Evolutionary conservation across 2,113 vertebrate species (phyloP).

Genomic region (Prolemur simus): DNA sequence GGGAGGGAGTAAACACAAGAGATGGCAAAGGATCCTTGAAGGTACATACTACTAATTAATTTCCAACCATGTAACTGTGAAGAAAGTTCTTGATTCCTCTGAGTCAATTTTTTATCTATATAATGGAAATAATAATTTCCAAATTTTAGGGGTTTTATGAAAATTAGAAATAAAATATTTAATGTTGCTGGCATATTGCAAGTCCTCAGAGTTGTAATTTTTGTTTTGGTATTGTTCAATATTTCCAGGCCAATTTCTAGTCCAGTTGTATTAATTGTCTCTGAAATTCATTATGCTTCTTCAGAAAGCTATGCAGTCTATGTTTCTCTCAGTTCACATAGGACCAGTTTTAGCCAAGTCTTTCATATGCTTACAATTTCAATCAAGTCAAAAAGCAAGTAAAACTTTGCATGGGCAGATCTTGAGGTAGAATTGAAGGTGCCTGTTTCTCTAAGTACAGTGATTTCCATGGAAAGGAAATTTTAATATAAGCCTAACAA

Average conservation of each 20-base stretch:
- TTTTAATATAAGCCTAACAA: conserved; percentile 38
- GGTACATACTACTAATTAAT: conserved; percentile 44
- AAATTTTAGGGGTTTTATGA: conserved; percentile 35
- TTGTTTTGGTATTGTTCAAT: conserved; percentile 37
- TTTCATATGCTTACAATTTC: conserved; percentile 58
- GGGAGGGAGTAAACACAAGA: not conserved
- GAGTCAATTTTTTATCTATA: conserved; percentile 34
- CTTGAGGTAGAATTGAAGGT: not conserved
- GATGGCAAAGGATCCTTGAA: conserved; percentile 24
- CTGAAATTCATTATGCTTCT: conserved; percentile 54
- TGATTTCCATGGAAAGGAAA: not conserved
- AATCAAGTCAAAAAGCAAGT: conserved; percentile 59
- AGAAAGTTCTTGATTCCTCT: conserved; percentile 18
- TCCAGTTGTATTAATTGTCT: conserved; percentile 60
- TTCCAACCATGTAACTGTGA: conserved; percentile 22
- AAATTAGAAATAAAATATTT: conserved; percentile 47
- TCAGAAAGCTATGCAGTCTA: conserved; percentile 55
- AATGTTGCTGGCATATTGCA: not conserved
- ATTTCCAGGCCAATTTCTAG: conserved; percentile 49
- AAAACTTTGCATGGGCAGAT: not conserved
- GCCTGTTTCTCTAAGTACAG: not conserved
- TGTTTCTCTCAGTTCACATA: conserved; percentile 32
- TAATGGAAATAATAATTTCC: not conserved
- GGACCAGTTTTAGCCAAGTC: conserved; percentile 30
- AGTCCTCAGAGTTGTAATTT: conserved; percentile 5